Evolutionary conservation across 2,888 invertebrate species (phyloP).

Genomic region (Tribolium freemani): DNA sequence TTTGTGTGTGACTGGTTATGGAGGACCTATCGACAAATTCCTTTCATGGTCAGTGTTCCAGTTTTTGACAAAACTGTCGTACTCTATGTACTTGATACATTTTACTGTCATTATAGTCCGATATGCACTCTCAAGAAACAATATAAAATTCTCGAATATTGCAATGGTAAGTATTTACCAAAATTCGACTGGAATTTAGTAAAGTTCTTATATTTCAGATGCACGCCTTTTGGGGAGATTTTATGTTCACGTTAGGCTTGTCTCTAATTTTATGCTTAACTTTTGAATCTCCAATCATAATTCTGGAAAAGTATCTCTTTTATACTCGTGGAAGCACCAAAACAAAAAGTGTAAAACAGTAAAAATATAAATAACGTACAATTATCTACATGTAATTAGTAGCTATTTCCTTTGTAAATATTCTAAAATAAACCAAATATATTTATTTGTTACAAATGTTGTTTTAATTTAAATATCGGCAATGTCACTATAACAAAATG

Average conservation of each 20-base stretch:
- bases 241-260: conserved; percentile 19
- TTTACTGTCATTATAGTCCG: conserved; percentile 46
- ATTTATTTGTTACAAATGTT: no score
- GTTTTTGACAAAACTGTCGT: conserved; percentile 69
- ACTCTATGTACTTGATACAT: conserved; percentile 69
- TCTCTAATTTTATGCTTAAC: conserved; percentile 40
- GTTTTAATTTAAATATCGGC: conserved; percentile 49
- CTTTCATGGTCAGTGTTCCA: conserved; percentile 68
- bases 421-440: no score
- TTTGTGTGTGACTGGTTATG: conserved; percentile 23
- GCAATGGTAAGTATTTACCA: conserved; percentile 29
- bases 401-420: no score
- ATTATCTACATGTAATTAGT: no score
- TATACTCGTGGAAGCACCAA: not conserved
- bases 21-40: conserved; percentile 68
- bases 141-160: conserved; percentile 35
- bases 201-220: no score
- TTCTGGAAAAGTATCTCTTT: conserved; percentile 37
- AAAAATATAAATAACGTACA: not conserved
- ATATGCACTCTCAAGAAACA: conserved; percentile 11
- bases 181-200: no score
- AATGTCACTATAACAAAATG: no score
- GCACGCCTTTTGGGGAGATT: conserved; percentile 35
- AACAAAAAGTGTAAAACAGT: not conserved
- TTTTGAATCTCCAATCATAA: conserved; percentile 47